Evolutionary conservation across 2,797 vertebrate species (phyloP), one percentile per base, ranked within the genome.

Genomic region (Enteromius unitaeniatus): DNA sequence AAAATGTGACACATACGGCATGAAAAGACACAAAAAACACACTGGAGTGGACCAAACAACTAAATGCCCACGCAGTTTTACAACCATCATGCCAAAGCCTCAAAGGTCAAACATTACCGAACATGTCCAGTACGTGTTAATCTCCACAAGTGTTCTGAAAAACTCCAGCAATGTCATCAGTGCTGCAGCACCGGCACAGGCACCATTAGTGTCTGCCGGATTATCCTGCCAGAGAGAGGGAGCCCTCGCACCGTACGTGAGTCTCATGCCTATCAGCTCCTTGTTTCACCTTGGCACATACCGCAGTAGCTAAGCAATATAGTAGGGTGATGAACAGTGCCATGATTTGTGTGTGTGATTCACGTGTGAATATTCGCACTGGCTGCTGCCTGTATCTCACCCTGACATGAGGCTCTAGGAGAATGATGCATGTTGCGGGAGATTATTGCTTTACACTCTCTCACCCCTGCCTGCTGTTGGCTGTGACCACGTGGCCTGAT

Each of bases 181-280:
- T 85, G 85, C 69, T 86, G 81, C 62, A 84, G 84, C 88, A 90
- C 89, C 90, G 91, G 88, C 84, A 74, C 26, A n/a, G 78, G 87
- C 84, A 84, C 87, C 89, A 92, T 86, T 89, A 91, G 91, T 90
- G 87, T 81, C 78, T 87, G 83, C 86, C 85, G 85, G 87, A 92
- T 91, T 85, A 82, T 81, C 73, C 87, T 75, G 53, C 72, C 31
- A 34, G 26, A 62, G 72, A 75, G 86, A 84, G 89, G 88, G 92
- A 91, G 90, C 80, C 90, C 90, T 91, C 45, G 74, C 55, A 77
- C 83, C 1, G 84, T 93, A 94, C 93, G 93, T 95, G 95, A 94
- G 85, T 72, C 80, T 88, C 92, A 95, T 95, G 90, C 78, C 93
- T 94, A 95, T 93, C 88, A 89, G 89, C 93, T 93, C 94, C 94